These are phyloP conservation scores for Schlechtendalia chinensis DNA, from an alignment of 1,140 invertebrate genomes.

Conservation along the genomic window DNA sequence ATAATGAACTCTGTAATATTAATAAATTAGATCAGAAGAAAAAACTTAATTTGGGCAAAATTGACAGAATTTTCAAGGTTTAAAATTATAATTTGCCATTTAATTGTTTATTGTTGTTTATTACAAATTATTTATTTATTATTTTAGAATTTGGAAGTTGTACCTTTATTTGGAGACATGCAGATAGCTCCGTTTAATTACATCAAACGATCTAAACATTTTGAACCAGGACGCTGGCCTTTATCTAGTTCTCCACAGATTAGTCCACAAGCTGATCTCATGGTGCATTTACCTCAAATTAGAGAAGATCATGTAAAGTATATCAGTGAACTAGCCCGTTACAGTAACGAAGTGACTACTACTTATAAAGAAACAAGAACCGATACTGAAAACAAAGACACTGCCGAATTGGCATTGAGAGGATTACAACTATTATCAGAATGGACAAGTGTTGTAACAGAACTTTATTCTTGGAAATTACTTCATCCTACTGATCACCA, in stretches of 20 bases:
- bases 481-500: constrained; percentile 97
- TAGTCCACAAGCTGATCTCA: constrained; percentile 92
- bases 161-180: constrained; percentile 98
- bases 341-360: constrained; percentile 87
- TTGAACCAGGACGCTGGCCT: constrained; percentile 91
- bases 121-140: constrained; percentile 37
- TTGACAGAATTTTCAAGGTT: constrained; percentile 97
- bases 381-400: constrained; percentile 89
- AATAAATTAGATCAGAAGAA: constrained; percentile 98
- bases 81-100: constrained; percentile 34
- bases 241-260: constrained; percentile 74
- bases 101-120: background rate
- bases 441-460: constrained; percentile 97
- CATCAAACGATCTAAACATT: constrained; percentile 92
- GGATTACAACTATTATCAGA: constrained; percentile 92
- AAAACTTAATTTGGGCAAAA: constrained; percentile 88
- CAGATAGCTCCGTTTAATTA: constrained; percentile 99
- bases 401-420: constrained; percentile 84
- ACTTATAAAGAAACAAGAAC: constrained; percentile 90
- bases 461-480: constrained; percentile 97
- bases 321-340: constrained; percentile 92
- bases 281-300: constrained; percentile 92
- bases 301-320: constrained; percentile 96
- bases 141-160: constrained; percentile 85
- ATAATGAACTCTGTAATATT: constrained; percentile 89